Base-by-base conservation (phyloP, 2,113 vertebrate genomes). In the Pterocles orientalis region DNA sequence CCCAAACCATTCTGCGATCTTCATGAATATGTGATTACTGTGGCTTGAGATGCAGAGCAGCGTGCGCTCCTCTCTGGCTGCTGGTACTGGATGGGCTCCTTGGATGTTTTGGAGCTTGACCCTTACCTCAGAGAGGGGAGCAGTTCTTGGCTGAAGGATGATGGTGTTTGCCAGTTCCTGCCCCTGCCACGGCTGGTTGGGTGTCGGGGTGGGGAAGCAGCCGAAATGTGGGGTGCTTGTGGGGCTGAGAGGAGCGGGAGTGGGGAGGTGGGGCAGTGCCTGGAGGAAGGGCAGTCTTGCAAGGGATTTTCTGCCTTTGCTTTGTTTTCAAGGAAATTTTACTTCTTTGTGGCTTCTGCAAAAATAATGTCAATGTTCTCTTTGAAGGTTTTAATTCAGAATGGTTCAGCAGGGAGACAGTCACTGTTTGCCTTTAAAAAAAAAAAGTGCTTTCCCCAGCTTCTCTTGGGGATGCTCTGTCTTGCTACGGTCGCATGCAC, bases 21-120 rank as follows among this genome's bases (percentile, higher is more conserved):
- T 7, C 0, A 1, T 3, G 15, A 45, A 51, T 0, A 5, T 0
- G 3, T 5, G n/a, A 14, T 33, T 51, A 70, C 61, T 33, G 50
- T 6, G 12, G 18, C 23, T 79, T 16, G n/a, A n/a, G 62, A 13
- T 45, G n/a, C 8, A 4, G 53, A 64, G 48, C n/a, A 70, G 1
- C 2, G 1, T 10, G 7, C 2, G 6, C 8, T 50, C 13, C 31
- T 53, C 15, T 60, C 28, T 1, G 4, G 58, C 81, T 73, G 73
- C 43, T 84, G 81, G 10, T 18, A 12, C 41, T 0, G 0, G 6
- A 4, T 39, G 62, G 13, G 18, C 3, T 57, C 36, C 2, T 8
- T 29, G 39, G 86, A 9, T 2, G 0, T 28, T 36, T 10, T 24
- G 50, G 50, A 43, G 17, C 18, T 62, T 0, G 0, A 17, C 43